A percentile compares a stretch with the other conserved stretches of the same genome.
These are phyloP conservation scores for Oophaga pumilio DNA, from an alignment of 2,113 vertebrate species.

Conservation along the genomic window DNA sequence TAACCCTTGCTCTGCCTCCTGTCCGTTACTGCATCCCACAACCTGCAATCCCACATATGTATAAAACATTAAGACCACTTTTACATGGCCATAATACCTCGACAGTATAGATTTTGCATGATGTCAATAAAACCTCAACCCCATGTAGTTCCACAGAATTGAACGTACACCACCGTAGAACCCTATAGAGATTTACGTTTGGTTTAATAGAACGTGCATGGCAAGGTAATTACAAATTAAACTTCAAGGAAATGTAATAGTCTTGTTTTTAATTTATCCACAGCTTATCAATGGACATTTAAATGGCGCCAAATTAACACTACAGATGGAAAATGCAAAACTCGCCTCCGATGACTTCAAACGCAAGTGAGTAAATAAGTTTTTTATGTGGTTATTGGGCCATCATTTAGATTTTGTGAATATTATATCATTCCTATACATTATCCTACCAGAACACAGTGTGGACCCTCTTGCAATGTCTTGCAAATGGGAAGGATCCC, in stretches of 20 bases:
- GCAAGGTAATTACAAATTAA: not conserved
- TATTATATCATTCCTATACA: not conserved
- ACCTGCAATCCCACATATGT: too few relatives aligned
- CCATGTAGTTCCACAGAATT: too few relatives aligned
- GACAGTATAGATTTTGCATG: not conserved
- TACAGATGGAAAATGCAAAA: slow-evolving; percentile 78
- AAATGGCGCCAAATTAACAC: slow-evolving; percentile 71
- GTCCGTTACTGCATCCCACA: too few relatives aligned
- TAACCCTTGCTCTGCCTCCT: too few relatives aligned
- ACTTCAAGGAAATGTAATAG: not conserved
- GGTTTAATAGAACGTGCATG: not conserved
- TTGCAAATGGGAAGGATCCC: not conserved
- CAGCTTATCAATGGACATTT: slow-evolving; percentile 75
- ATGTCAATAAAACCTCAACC: too few relatives aligned
- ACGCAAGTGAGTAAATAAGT: slow-evolving; percentile 72
- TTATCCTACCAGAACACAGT: not conserved
- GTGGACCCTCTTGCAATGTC: not conserved
- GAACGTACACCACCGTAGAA: not conserved
- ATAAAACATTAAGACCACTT: too few relatives aligned
- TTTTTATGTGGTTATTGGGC: not conserved
- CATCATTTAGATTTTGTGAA: not conserved
- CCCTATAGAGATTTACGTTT: too few relatives aligned
- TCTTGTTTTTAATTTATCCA: slow-evolving; percentile 17
- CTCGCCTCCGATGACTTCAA: slow-evolving; percentile 79
- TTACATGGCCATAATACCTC: not conserved